These are phyloP conservation scores for Accipiter cooperii DNA, from an alignment of 2,113 vertebrate species.

Conservation along the genomic window DNA sequence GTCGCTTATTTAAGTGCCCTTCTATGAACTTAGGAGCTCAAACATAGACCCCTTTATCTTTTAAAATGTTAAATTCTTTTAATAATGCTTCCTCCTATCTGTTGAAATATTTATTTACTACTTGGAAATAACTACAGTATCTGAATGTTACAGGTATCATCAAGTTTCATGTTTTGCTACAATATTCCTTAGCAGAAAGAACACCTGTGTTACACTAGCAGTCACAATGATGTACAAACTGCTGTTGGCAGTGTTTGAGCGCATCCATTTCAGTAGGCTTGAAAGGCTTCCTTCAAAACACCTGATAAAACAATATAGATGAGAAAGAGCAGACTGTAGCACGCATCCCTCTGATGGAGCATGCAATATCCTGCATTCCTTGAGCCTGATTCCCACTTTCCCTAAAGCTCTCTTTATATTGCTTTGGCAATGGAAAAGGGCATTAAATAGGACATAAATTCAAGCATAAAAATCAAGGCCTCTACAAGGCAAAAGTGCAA, in stretches of 20 bases:
- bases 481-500: constrained; percentile 6
- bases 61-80: background rate
- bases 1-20: background rate
- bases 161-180: background rate
- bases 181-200: background rate
- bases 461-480: background rate
- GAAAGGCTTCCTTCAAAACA: background rate
- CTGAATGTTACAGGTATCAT: background rate
- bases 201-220: background rate
- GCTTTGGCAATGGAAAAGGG: background rate
- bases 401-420: background rate
- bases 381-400: constrained; percentile 8
- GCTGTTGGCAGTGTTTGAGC: background rate
- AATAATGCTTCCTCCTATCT: background rate
- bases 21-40: background rate
- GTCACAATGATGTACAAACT: background rate
- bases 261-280: background rate
- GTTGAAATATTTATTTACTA: background rate
- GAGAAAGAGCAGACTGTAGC: background rate
- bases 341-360: background rate
- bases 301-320: background rate
- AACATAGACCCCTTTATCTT: background rate
- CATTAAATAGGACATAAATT: background rate
- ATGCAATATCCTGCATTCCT: constrained; percentile 30
- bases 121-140: background rate